Percentiles rank a stretch among this genome's conserved stretches.
phyloP scores from a whole-genome alignment of 2,888 invertebrate species.

The Meta bourneti region DNA sequence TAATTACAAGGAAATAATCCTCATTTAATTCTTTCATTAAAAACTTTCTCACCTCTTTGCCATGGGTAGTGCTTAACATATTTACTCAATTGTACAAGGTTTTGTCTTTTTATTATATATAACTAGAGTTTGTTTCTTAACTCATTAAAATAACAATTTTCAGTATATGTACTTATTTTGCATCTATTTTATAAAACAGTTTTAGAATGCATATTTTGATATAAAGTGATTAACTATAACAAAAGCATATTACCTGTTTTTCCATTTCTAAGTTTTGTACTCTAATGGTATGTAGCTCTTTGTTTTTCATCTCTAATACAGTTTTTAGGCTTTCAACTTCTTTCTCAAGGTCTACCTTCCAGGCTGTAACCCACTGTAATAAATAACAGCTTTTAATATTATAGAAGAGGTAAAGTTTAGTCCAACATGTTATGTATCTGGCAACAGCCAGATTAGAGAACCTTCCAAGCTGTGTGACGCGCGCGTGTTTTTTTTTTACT shows the following conservation, averaged over 20 bases:
- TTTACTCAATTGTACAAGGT: too few relatives aligned
- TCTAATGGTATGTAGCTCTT: conserved; percentile 89
- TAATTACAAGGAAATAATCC: too few relatives aligned
- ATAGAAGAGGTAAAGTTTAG: background rate
- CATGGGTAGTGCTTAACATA: too few relatives aligned
- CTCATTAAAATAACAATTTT: too few relatives aligned
- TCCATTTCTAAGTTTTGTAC: conserved; percentile 84
- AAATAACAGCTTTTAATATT: background rate
- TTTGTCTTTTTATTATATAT: too few relatives aligned
- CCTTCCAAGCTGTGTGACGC: conserved; percentile 50
- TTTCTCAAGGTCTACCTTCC: conserved; percentile 83
- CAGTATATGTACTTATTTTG: too few relatives aligned
- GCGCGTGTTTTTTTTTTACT: conserved; percentile 36
- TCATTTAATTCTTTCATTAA: too few relatives aligned
- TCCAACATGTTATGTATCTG: conserved; percentile 41
- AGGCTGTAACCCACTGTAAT: conserved; percentile 65
- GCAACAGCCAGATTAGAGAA: conserved; percentile 56
- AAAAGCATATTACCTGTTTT: conserved; percentile 83
- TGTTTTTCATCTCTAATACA: conserved; percentile 92
- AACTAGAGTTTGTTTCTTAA: too few relatives aligned
- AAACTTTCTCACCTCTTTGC: too few relatives aligned
- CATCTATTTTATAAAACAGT: too few relatives aligned
- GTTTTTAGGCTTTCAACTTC: conserved; percentile 91
- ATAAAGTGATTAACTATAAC: too few relatives aligned
- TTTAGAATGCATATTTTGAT: too few relatives aligned